phyloP scores from a whole-genome alignment of 2,888 invertebrate species.

The Drosophila sordidula region DNA sequence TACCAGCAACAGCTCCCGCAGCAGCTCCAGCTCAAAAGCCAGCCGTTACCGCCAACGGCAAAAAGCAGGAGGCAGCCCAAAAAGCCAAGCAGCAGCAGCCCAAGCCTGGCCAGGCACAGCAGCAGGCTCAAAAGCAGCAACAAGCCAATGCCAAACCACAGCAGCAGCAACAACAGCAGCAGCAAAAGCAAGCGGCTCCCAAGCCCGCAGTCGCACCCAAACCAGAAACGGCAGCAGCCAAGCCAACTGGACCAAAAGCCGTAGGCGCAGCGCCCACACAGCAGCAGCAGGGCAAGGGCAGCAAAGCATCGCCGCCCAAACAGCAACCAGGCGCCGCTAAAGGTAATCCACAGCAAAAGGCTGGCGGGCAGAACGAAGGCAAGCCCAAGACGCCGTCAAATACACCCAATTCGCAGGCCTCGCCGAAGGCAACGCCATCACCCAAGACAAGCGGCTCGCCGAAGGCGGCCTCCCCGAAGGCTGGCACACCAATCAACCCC shows the following conservation, averaged over 20 bases:
- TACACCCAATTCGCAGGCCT: conserved; percentile 42
- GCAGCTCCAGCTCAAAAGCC: conserved; percentile 30
- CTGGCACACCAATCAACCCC: conserved; percentile 41
- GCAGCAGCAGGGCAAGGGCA: conserved; percentile 54
- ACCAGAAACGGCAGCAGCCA: conserved; percentile 32
- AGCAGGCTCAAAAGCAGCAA: conserved; percentile 28
- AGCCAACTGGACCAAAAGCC: conserved; percentile 38
- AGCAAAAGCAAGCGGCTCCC: conserved; percentile 41
- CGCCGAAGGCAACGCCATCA: conserved; percentile 84
- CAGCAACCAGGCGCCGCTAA: conserved; percentile 34
- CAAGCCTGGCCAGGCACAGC: conserved; percentile 24
- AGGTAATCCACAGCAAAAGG: conserved; percentile 29
- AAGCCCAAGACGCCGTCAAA: conserved; percentile 72
- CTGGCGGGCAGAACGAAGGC: conserved; percentile 23
- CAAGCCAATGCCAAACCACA: conserved; percentile 31
- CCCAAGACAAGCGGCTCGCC: conserved; percentile 84
- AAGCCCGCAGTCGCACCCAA: conserved; percentile 46
- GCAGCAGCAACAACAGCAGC: conserved; percentile 27
- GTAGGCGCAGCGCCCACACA: conserved; percentile 20
- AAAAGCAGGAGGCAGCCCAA: conserved; percentile 53
- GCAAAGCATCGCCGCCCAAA: conserved; percentile 58
- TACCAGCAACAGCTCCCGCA: background rate
- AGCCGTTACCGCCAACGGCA: conserved; percentile 29
- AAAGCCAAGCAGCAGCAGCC: conserved; percentile 30
- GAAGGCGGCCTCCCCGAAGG: conserved; percentile 61